Evolutionary conservation across 1,140 invertebrate species (phyloP).

Genomic region (Lucilia cuprina): DNA sequence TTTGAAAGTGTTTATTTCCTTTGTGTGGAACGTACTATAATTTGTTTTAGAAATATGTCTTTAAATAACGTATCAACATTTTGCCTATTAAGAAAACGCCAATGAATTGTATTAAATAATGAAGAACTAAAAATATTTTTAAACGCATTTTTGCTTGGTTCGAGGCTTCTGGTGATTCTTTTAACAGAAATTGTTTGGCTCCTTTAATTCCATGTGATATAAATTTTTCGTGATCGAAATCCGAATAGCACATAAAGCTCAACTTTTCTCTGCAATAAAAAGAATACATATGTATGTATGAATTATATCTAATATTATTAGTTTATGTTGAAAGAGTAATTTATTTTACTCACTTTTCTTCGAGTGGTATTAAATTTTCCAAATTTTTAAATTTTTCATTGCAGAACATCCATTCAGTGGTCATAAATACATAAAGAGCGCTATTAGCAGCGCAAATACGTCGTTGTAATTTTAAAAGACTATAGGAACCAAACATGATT

Average conservation of each 20-base stretch:
- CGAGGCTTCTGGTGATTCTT: slow-evolving; percentile 66
- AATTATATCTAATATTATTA: slow-evolving; percentile 52
- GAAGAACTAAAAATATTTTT: slow-evolving; percentile 48
- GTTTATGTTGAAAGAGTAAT: slow-evolving; percentile 48
- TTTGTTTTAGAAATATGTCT: background rate
- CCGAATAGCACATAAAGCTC: slow-evolving; percentile 60
- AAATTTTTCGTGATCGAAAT: slow-evolving; percentile 63
- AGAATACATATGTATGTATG: background rate
- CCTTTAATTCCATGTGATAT: slow-evolving; percentile 67
- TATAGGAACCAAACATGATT: slow-evolving; percentile 57
- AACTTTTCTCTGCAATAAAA: slow-evolving; percentile 43
- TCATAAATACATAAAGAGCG: slow-evolving; percentile 80
- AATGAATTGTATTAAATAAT: slow-evolving; percentile 44
- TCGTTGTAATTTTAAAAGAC: slow-evolving; percentile 77
- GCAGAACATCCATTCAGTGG: slow-evolving; percentile 81
- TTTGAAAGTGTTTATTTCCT: background rate
- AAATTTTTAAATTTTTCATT: slow-evolving; percentile 76
- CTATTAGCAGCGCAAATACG: slow-evolving; percentile 78
- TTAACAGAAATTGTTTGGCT: slow-evolving; percentile 67
- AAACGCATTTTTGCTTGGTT: slow-evolving; percentile 45
- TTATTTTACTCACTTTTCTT: slow-evolving; percentile 74
- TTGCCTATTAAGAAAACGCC: background rate
- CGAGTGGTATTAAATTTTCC: slow-evolving; percentile 66
- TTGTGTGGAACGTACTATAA: background rate
- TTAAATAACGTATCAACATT: background rate